Evolutionary conservation across 2,888 invertebrate species (phyloP), one percentile per base, ranked within the genome.

Genomic region (Cacoxenus indagator): DNA sequence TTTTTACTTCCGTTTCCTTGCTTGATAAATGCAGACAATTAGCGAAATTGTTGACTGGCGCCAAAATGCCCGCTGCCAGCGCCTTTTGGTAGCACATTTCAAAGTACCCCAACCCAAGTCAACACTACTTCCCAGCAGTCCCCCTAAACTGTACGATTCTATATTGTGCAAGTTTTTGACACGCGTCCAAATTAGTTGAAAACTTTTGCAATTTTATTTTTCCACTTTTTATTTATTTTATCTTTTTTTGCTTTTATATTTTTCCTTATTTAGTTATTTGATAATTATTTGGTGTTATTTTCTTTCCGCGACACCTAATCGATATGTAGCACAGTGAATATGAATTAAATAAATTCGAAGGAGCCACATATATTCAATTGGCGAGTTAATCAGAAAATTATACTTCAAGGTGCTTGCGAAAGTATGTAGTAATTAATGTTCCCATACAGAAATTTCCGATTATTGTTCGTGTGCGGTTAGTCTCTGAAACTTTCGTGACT

Each of bases 21-120:
- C 77, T 78, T 78, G 78, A 82, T 75, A 81, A 82, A 81, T 81
- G 82, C 78, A 76, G 77, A 81, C 82, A 82, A 82, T 78, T 82
- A 81, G 81, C 81, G 70, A 81, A 82, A 78, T 78, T 75, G 74
- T 76, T 73, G 70, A 75, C 66, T 77, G 79, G 82, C 81, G 82
- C 78, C 81, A 80, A 70, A 59, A 59, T 59, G 57, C 45, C 59
- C 46, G 59, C 59, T 46, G 57, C 57, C 57, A 57, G 57, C 51
- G 22, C 22, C 51, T 19, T 19, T 11, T 22, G 4, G 51, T 11
- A 37, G 9, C 37, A 37, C 24, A 51, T 51, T 17, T 51, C 19
- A 11, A 51, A n/a, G n/a, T n/a, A n/a, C n/a, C n/a, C n/a, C n/a
- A n/a, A n/a, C n/a, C n/a, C n/a, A n/a, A n/a, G n/a, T n/a, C n/a